Conservation (phyloP, 2,888 invertebrate genomes). For the Sisyra terminalis region DNA sequence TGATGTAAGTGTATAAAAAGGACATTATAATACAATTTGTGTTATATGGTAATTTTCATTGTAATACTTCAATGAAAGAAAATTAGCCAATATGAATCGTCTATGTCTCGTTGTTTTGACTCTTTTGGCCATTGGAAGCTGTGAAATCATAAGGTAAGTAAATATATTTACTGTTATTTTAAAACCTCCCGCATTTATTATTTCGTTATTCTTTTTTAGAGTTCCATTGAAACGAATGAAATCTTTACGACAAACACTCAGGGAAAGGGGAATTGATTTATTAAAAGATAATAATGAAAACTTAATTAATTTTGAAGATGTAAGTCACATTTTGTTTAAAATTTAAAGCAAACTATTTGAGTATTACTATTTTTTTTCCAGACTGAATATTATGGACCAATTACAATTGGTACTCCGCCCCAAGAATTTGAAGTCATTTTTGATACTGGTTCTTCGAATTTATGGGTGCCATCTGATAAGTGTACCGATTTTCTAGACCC, state of each 20-base stretch:
- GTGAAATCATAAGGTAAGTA: slow-evolving; percentile 17
- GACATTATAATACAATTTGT: too few species aligned
- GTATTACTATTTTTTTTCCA: slow-evolving; percentile 26
- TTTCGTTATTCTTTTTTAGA: slow-evolving; percentile 26
- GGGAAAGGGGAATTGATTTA: slow-evolving; percentile 64
- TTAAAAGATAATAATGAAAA: slow-evolving; percentile 11
- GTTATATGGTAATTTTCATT: too few species aligned
- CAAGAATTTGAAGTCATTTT: slow-evolving; percentile 92
- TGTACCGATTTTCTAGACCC: slow-evolving; percentile 77
- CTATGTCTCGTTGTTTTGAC: slow-evolving; percentile 8
- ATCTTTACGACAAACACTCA: slow-evolving; percentile 50
- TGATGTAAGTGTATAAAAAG: too few species aligned
- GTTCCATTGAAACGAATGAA: slow-evolving; percentile 59
- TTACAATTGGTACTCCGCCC: slow-evolving; percentile 79
- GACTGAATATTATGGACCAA: slow-evolving; percentile 94
- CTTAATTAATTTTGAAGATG: too few species aligned
- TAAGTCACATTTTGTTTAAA: background rate
- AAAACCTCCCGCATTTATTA: background rate
- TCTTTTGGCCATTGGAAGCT: slow-evolving; percentile 12
- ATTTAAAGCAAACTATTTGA: slow-evolving; percentile 4
- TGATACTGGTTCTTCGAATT: slow-evolving; percentile 96
- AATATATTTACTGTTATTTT: background rate
- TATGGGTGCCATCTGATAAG: slow-evolving; percentile 97
- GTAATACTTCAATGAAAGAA: too few species aligned
- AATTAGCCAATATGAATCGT: background rate